Conservation (phyloP, 2,888 invertebrate genomes). For the Euclidia mi region DNA sequence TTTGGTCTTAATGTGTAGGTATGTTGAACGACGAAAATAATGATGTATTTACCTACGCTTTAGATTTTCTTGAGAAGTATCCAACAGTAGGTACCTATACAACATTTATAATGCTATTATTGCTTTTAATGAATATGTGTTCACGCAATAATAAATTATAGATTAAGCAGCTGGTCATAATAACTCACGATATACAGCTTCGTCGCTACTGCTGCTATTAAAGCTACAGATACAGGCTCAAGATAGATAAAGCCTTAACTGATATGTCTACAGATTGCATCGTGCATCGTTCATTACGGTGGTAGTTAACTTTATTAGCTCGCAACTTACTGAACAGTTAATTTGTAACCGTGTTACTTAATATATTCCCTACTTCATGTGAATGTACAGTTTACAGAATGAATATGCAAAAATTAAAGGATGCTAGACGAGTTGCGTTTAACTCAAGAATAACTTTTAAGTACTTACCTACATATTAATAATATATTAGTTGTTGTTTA, state of each 20-base stretch:
- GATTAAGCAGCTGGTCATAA: conserved; percentile 3
- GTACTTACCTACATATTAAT: too few species aligned
- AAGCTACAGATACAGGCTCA: conserved; percentile 17
- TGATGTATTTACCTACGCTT: too few species aligned
- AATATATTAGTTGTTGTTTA: too few species aligned
- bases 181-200: conserved; percentile 25
- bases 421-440: too few species aligned
- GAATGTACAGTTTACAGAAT: conserved; percentile 27
- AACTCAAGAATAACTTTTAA: too few species aligned
- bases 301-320: conserved; percentile 54
- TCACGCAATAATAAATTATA: background rate
- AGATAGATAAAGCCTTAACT: conserved; percentile 34
- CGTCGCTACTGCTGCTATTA: too few species aligned
- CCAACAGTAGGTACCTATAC: too few species aligned
- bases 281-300: conserved; percentile 39
- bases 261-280: conserved; percentile 48
- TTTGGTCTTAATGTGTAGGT: too few species aligned
- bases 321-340: conserved; percentile 45
- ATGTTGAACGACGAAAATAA: too few species aligned
- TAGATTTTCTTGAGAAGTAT: too few species aligned
- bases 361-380: conserved; percentile 6
- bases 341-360: conserved; percentile 46
- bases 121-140: too few species aligned
- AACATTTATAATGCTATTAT: too few species aligned
- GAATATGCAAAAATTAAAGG: conserved; percentile 47